Conservation (phyloP, 2,113 vertebrate genomes). For the Rhinopomastus cyanomelas region DNA sequence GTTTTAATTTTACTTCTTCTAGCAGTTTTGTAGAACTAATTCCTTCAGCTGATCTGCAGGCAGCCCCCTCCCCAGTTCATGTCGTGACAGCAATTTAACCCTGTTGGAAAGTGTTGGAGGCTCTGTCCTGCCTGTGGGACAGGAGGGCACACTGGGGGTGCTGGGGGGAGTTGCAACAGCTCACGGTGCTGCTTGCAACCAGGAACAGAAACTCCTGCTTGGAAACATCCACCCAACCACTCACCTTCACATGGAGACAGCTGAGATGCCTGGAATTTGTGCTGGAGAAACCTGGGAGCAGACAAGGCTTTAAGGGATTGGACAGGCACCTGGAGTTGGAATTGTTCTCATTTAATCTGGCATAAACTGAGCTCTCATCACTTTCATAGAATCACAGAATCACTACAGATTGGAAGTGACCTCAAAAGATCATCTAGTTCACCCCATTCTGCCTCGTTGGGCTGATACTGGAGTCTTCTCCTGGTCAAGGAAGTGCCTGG, state of each 20-base stretch:
- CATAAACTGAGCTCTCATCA: background rate
- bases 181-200: background rate
- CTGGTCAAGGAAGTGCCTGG: background rate
- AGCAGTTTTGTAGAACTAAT: background rate
- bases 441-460: accelerated
- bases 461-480: background rate
- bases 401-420: too few species aligned
- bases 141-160: background rate
- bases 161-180: background rate
- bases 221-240: background rate
- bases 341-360: background rate
- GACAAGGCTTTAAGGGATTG: background rate
- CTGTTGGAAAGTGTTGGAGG: background rate
- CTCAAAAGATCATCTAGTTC: too few species aligned
- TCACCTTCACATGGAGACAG: background rate
- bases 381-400: too few species aligned
- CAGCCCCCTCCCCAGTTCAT: accelerated
- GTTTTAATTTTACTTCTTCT: constrained; percentile 13
- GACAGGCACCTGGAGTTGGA: background rate
- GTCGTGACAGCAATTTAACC: background rate
- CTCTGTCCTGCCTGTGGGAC: background rate
- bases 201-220: background rate
- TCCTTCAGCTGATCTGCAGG: background rate
- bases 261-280: background rate
- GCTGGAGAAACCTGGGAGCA: background rate